Evolutionary conservation across 2,113 vertebrate species (phyloP).

Genomic region (Muntiacus reevesi): DNA sequence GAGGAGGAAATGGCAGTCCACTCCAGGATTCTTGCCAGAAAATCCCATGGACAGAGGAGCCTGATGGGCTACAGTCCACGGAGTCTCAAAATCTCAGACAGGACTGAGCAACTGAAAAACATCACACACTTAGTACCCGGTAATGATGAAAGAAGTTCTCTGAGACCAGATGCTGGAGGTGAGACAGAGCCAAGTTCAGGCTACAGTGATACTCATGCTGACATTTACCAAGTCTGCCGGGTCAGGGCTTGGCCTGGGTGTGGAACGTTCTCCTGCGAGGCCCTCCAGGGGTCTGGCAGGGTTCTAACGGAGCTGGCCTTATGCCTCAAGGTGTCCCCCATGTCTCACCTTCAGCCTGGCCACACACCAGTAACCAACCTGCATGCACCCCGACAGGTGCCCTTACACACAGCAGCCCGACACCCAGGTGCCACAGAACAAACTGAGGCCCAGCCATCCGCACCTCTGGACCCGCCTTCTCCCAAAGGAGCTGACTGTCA

Average conservation of each 20-base stretch:
- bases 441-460: background rate
- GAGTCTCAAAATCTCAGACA: background rate
- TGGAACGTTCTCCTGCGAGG: background rate
- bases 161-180: background rate
- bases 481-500: rapidly evolving
- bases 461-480: background rate
- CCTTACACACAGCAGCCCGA: rapidly evolving
- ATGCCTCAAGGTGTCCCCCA: rapidly evolving
- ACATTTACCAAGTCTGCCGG: rapidly evolving
- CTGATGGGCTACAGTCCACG: background rate
- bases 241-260: no score
- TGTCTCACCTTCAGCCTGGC: background rate
- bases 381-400: rapidly evolving
- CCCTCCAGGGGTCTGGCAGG: background rate
- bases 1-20: background rate
- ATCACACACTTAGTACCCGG: background rate
- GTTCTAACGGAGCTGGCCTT: background rate
- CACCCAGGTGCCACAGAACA: background rate
- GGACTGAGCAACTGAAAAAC: background rate
- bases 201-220: rapidly evolving
- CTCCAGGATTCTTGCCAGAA: background rate
- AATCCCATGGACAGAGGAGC: background rate
- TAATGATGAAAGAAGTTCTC: background rate
- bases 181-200: rapidly evolving
- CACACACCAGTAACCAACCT: no score